Evolutionary conservation across 2,797 vertebrate genomes (phyloP).

Genomic region (Sciaenops ocellatus): DNA sequence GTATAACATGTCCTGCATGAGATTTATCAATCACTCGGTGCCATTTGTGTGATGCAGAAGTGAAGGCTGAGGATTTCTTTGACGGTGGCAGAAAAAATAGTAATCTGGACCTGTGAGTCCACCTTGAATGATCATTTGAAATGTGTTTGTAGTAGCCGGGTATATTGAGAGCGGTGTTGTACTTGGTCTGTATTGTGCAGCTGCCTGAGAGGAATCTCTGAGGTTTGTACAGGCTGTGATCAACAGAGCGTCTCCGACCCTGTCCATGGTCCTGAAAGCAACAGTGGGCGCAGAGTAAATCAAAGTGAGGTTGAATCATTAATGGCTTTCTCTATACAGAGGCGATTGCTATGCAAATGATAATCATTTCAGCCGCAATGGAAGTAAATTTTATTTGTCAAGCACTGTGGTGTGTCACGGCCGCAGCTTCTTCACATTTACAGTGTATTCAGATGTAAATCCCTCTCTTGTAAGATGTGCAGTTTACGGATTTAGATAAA

Average conservation of each 20-base stretch:
- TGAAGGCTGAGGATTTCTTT: constrained; percentile 7
- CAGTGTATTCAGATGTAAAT: constrained; percentile 24
- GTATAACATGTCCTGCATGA: constrained; percentile 63
- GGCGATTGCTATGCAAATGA: constrained; percentile 27
- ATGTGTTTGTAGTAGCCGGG: constrained; percentile 31
- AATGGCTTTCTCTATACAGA: constrained; percentile 34
- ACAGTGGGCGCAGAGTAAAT: constrained; percentile 61
- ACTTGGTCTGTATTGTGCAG: constrained; percentile 48
- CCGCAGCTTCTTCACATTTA: background rate
- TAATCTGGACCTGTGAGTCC: constrained; percentile 6
- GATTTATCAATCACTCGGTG: constrained; percentile 38
- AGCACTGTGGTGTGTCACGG: background rate
- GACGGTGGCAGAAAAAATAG: background rate
- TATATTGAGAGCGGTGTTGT: constrained; percentile 31
- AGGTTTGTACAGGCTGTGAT: constrained; percentile 54
- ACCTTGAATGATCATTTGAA: constrained; percentile 9
- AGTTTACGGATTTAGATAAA: constrained; percentile 16
- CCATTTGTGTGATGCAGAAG: constrained; percentile 13
- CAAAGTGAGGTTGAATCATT: constrained; percentile 54
- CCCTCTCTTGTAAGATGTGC: constrained; percentile 10
- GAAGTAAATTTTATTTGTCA: constrained; percentile 17
- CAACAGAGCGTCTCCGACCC: constrained; percentile 56
- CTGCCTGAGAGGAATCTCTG: constrained; percentile 44
- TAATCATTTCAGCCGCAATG: constrained; percentile 10
- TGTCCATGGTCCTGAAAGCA: constrained; percentile 83